Base-by-base conservation (phyloP, 2,113 vertebrate genomes). In the Sorex fumeus region DNA sequence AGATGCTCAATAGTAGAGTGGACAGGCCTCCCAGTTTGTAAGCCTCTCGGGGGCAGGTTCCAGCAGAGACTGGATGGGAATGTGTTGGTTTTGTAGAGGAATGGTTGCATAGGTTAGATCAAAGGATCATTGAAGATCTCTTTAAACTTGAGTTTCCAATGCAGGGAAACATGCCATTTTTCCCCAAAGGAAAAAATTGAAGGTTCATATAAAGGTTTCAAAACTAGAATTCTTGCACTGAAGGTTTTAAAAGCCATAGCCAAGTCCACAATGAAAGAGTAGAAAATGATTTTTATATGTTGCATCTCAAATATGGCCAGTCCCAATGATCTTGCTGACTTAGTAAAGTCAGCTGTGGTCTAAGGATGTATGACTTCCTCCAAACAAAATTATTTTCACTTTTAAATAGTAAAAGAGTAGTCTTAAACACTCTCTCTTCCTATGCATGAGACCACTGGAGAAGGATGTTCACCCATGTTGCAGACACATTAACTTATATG, bases 401-500 rank as follows among this genome's bases (percentile, higher is more conserved):
- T 92, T 91, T 76, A 87, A 81, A 77, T 76, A 85, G 76, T 79
- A 76, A 90, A 60, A 83, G 67, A 71, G n/a, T 40, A 82, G 71
- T 78, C 30, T 94, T 82, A 81, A 87, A 66, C 78, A 70, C 25
- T 93, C 62, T 36, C 45, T 81, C 74, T 86, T 84, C 75, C 87
- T 45, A 60, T n/a, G 30, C 23, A 34, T 82, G 11, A 34, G 27
- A 50, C 57, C 66, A 84, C 2, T 78, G 76, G 32, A 69, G 25
- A 90, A 88, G 43, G 71, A 40, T n/a, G 15, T 30, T 84, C 23
- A 34, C n/a, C n/a, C 53, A 1, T 6, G n/a, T 84, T 72, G 93
- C 82, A 87, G 64, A 66, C 90, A 69, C 95, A 85, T 92, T 91
- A 93, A 87, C 71, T 89, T 95, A 78, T 69, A 72, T 9, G 53